A percentile compares a stretch with the other conserved stretches of the same genome.
Evolutionary conservation across 2,113 vertebrate genomes (phyloP).

Genomic region (Notechis scutatus): DNA sequence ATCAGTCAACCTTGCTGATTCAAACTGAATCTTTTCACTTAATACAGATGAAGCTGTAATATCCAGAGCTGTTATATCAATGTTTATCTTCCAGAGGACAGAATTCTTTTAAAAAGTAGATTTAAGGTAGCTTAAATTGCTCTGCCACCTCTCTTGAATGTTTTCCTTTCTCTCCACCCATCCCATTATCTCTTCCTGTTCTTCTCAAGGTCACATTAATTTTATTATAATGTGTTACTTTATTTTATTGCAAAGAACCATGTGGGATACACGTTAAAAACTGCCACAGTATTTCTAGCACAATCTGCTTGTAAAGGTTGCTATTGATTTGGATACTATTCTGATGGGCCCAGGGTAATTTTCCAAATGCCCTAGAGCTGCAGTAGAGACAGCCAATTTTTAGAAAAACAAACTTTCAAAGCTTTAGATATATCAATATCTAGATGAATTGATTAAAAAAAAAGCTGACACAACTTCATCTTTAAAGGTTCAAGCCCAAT

Average conservation of each 20-base stretch:
- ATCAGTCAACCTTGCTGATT: not conserved
- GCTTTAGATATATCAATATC: slow-evolving; percentile 3
- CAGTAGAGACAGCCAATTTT: slow-evolving; percentile 44
- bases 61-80: not conserved
- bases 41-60: not conserved
- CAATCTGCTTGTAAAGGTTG: slow-evolving; percentile 40
- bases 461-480: slow-evolving; percentile 56
- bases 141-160: not conserved
- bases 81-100: not conserved
- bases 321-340: slow-evolving; percentile 43
- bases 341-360: slow-evolving; percentile 30
- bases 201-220: slow-evolving; percentile 33
- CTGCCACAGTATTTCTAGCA: slow-evolving; percentile 42
- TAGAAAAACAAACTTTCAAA: slow-evolving; percentile 48
- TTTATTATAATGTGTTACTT: slow-evolving; percentile 48
- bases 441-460: slow-evolving; percentile 24
- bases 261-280: slow-evolving; percentile 44
- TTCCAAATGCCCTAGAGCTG: slow-evolving; percentile 19
- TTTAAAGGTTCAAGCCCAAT: slow-evolving; percentile 63
- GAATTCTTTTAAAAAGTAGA: not conserved
- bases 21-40: not conserved
- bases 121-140: not conserved
- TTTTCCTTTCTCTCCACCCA: slow-evolving; percentile 26
- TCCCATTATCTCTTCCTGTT: slow-evolving; percentile 30
- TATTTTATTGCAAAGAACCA: slow-evolving; percentile 44